Percentiles rank a stretch among this genome's conserved stretches.
phyloP scores from a whole-genome alignment of 2,797 vertebrate genomes.

The Anomalospiza imberbis region DNA sequence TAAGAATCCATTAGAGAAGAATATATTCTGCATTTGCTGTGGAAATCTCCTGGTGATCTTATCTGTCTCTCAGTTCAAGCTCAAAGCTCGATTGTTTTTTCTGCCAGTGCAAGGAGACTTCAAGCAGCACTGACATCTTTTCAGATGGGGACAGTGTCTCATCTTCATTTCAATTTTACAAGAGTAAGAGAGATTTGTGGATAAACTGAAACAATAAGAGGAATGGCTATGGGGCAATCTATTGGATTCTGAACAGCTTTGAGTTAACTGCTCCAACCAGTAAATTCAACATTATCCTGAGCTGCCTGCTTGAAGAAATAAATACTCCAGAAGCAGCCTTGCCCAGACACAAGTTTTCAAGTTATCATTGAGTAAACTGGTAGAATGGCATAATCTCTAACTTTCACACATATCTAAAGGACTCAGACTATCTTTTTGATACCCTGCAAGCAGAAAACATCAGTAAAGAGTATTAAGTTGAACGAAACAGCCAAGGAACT shows the following conservation, averaged over 20 bases:
- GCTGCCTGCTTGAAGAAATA: slow-evolving; percentile 21
- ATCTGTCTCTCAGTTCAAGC: slow-evolving; percentile 53
- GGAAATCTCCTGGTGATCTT: slow-evolving; percentile 67
- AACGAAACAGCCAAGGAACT: not conserved
- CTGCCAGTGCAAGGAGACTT: slow-evolving; percentile 32
- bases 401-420: not conserved
- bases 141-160: slow-evolving; percentile 24
- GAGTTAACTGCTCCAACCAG: slow-evolving; percentile 6
- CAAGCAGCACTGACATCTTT: slow-evolving; percentile 26
- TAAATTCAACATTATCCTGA: slow-evolving; percentile 9
- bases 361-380: not conserved
- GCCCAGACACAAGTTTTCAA: not conserved
- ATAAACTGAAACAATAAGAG: slow-evolving; percentile 53
- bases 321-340: slow-evolving; percentile 4
- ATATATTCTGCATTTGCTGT: slow-evolving; percentile 70
- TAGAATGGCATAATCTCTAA: slow-evolving; percentile 2
- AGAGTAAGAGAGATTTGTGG: slow-evolving; percentile 34
- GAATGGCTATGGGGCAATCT: slow-evolving; percentile 3
- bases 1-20: slow-evolving; percentile 69
- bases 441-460: not conserved
- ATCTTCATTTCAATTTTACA: slow-evolving; percentile 49
- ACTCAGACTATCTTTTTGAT: not conserved
- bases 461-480: not conserved
- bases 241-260: not conserved
- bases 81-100: slow-evolving; percentile 50